A percentile compares a stretch with the other conserved stretches of the same genome.
These are phyloP conservation scores for Melanargia galathea DNA, from an alignment of 2,888 invertebrate species.

Conservation along the genomic window DNA sequence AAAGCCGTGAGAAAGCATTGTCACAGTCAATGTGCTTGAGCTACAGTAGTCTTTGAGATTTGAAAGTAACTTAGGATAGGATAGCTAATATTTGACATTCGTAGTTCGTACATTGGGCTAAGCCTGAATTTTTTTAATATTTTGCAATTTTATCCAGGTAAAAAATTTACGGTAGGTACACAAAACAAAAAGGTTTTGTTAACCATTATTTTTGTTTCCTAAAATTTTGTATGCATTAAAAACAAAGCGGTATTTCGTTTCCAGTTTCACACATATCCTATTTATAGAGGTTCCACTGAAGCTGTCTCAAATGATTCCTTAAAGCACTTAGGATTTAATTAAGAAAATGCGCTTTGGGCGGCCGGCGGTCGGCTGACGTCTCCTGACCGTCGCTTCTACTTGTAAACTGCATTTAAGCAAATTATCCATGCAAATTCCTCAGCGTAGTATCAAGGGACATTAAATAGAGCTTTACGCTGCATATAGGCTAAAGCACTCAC, in stretches of 20 bases:
- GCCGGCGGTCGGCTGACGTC: conserved; percentile 50
- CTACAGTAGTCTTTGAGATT: too few species aligned
- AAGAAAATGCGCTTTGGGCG: conserved; percentile 53
- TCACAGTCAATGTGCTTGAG: too few species aligned
- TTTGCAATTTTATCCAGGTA: too few species aligned
- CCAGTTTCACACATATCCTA: conserved; percentile 22
- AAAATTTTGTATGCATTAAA: not conserved
- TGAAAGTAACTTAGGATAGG: too few species aligned
- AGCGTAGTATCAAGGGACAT: conserved; percentile 39
- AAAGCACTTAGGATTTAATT: conserved; percentile 53
- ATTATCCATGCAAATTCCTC: conserved; percentile 63
- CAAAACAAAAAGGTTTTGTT: not conserved
- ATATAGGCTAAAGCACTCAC: not conserved
- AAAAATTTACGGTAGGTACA: too few species aligned
- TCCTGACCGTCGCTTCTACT: conserved; percentile 64
- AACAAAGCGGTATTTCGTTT: conserved; percentile 12
- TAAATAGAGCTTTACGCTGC: conserved; percentile 33
- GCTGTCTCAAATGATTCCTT: conserved; percentile 44
- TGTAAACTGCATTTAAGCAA: conserved; percentile 67
- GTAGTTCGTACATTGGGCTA: too few species aligned
- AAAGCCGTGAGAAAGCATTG: too few species aligned
- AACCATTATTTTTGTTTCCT: not conserved
- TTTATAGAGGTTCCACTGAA: conserved; percentile 25
- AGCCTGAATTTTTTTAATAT: too few species aligned
- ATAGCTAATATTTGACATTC: too few species aligned